Percentiles rank a stretch among this genome's conserved stretches.
Conservation (phyloP, 2,113 vertebrate genomes). For the Vulpes lagopus region DNA sequence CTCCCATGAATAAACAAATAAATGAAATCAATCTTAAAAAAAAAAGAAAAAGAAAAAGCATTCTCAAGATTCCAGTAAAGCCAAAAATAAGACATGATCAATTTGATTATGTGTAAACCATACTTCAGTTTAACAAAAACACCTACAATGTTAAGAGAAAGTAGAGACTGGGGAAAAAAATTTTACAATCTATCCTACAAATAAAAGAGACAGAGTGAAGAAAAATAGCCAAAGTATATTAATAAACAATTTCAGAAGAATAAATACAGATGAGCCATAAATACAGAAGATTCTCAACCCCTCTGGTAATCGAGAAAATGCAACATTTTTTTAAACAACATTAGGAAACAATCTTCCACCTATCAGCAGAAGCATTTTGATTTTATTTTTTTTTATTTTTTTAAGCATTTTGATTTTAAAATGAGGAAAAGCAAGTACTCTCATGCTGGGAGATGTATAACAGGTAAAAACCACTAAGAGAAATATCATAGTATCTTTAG, state of each 20-base stretch:
- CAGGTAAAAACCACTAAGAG: neutral
- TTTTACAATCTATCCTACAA: neutral
- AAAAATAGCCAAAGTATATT: slow-evolving; percentile 17
- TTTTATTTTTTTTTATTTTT: neutral
- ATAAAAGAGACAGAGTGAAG: neutral
- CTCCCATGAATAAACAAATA: too few relatives aligned
- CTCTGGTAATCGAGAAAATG: neutral
- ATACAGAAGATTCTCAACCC: neutral
- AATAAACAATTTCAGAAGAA: slow-evolving; percentile 29
- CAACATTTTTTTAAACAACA: neutral
- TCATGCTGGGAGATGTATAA: neutral
- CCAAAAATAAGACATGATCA: neutral
- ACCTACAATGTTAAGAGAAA: neutral
- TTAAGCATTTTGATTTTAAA: neutral
- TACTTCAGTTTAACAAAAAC: neutral
- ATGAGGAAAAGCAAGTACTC: neutral
- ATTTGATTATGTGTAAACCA: neutral
- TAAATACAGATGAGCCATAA: neutral
- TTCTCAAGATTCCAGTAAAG: neutral
- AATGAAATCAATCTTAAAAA: too few relatives aligned
- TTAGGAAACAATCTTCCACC: neutral
- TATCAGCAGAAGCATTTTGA: neutral
- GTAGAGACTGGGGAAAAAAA: neutral
- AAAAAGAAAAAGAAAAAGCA: neutral
- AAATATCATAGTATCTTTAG: neutral